phyloP scores from a whole-genome alignment of 2,113 vertebrate species.

The Tichodroma muraria region DNA sequence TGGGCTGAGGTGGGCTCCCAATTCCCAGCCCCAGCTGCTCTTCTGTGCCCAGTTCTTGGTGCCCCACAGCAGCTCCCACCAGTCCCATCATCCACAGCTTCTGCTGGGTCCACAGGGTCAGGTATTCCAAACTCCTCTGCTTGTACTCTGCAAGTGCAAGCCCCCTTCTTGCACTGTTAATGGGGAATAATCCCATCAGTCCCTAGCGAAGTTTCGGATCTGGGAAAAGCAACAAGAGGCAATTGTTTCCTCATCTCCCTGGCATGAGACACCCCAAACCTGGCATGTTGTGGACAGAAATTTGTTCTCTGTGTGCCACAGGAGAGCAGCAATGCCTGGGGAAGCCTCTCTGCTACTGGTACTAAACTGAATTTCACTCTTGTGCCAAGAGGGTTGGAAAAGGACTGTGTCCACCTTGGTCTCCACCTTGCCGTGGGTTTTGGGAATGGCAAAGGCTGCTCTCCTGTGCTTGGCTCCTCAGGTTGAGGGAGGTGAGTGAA shows the following conservation, averaged over 20 bases:
- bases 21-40: background rate
- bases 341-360: background rate
- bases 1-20: background rate
- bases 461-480: background rate
- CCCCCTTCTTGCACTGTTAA: background rate
- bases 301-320: background rate
- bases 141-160: background rate
- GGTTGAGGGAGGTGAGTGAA: background rate
- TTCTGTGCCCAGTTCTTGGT: background rate
- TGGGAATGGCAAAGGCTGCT: background rate
- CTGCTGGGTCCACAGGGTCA: background rate
- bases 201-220: background rate
- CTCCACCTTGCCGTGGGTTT: background rate
- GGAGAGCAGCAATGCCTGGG: background rate
- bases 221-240: background rate
- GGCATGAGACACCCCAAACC: background rate
- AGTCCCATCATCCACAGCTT: background rate
- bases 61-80: background rate
- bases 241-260: background rate
- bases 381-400: background rate
- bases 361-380: background rate
- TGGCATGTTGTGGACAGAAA: background rate
- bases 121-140: background rate
- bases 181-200: background rate
- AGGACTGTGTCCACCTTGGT: background rate